Conservation (phyloP, 2,888 invertebrate species). For the Euphydryas editha region DNA sequence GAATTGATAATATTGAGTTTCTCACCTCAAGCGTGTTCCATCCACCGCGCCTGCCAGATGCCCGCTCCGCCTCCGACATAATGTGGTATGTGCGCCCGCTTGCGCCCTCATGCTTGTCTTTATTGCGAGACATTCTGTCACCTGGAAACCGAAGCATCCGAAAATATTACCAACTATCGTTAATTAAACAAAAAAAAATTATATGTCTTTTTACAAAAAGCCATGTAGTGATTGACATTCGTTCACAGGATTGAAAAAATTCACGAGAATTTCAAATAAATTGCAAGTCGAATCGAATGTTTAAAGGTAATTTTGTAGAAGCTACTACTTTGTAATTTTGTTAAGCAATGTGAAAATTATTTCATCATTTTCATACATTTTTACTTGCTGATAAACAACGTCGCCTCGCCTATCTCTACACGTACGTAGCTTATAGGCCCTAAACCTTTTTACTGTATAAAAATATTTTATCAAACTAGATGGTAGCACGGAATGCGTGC, state of each 20-base stretch:
- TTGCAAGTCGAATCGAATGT: no score
- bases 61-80: conserved; percentile 96
- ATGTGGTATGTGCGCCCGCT: conserved; percentile 93
- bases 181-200: background rate
- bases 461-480: background rate
- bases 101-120: conserved; percentile 95
- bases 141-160: conserved; percentile 58
- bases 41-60: conserved; percentile 95
- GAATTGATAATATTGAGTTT: background rate
- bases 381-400: no score
- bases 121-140: conserved; percentile 88
- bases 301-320: no score
- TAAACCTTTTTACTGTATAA: background rate
- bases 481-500: background rate
- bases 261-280: no score
- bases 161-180: background rate
- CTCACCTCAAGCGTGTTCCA: conserved; percentile 97
- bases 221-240: no score
- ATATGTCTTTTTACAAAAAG: no score
- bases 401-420: no score
- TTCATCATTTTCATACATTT: no score
- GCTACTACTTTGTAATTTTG: no score
- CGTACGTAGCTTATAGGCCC: no score
- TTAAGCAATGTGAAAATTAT: no score
- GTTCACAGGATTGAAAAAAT: no score